Base-by-base conservation (phyloP, 2,797 vertebrate species). In the Neosilurus hyrtlii region DNA sequence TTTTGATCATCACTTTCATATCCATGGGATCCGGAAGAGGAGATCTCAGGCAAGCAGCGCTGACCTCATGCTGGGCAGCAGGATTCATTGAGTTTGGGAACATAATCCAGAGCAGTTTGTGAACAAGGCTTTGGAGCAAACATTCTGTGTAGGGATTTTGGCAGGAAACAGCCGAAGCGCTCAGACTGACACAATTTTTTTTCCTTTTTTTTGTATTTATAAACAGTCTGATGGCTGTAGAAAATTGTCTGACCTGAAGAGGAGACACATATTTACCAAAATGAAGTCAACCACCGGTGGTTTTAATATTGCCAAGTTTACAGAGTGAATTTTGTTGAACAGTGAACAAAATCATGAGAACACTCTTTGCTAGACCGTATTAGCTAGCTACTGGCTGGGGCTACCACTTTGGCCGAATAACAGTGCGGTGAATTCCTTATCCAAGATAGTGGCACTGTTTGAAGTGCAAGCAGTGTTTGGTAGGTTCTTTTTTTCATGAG, bases 31-130 rank as follows among this genome's bases (percentile, higher is more conserved):
- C 22, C 8, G 43, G 74, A 43, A 76, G 56, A 79, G 67, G n/a
- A 57, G 85, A 82, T 87, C 70, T 35, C 61, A 80, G 86, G 57
- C 82, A 86, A 71, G 76, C 61, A 18, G 7, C 62, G 66, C 74
- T 15, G 81, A 67, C 83, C 88, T 85, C 79, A 89, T 86, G 79
- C 76, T 85, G 79, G 80, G 83, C 82, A 35, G 79, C 12, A 65
- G 61, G 85, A 76, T 86, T 76, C 74, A 73, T 65, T 66, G 75
- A 86, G 85, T 86, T 87, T 85, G 77, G 80, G 80, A 88, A 86
- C 79, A 83, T 91, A 89, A 91, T 92, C 89, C 89, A 65, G 52
- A 87, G 81, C 79, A 83, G 86, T 86, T 86, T 79, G 83, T 85
- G 20, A 59, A 83, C 85, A 77, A 82, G 81, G 86, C 85, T 73